Conservation (phyloP, 23 tunicate species). For the Pegea sp. region DNA sequence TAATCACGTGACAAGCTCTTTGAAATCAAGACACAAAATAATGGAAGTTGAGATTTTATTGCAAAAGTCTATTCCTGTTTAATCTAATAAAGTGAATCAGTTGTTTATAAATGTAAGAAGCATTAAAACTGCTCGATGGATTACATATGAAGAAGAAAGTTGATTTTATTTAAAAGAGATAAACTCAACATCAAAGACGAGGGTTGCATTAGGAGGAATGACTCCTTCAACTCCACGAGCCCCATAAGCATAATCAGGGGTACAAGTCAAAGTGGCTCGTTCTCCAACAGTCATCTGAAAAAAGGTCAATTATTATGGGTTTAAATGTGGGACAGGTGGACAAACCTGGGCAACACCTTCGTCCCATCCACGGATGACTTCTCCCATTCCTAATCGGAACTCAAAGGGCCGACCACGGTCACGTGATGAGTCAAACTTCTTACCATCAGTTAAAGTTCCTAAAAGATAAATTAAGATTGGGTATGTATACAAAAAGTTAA, state of each 20-base stretch:
- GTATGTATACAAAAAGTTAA: too few species aligned
- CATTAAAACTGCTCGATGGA: too few species aligned
- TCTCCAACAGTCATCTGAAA: constrained; percentile 34
- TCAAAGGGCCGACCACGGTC: constrained; percentile 52
- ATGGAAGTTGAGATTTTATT: too few species aligned
- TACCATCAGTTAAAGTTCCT: constrained; percentile 72
- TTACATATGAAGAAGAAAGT: too few species aligned
- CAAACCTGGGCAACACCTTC: constrained; percentile 60
- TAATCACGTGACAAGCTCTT: too few species aligned
- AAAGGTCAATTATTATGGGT: background rate
- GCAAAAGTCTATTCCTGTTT: too few species aligned
- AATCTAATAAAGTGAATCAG: too few species aligned
- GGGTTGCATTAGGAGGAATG: constrained; percentile 57
- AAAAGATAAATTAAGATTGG: too few species aligned
- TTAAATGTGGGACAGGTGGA: background rate
- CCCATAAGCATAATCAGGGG: constrained; percentile 51
- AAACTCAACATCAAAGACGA: constrained; percentile 44
- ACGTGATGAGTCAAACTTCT: constrained; percentile 75
- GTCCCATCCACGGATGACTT: constrained; percentile 83
- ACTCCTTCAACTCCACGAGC: constrained; percentile 20
- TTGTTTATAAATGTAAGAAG: too few species aligned
- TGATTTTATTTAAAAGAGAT: constrained; percentile 1
- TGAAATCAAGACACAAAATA: too few species aligned
- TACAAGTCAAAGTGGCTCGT: constrained; percentile 31
- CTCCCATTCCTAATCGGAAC: constrained; percentile 47